A percentile compares a stretch with the other conserved stretches of the same genome.
Evolutionary conservation across 1,140 invertebrate genomes (phyloP).

Genomic region (Holcopasites calliopsidis): DNA sequence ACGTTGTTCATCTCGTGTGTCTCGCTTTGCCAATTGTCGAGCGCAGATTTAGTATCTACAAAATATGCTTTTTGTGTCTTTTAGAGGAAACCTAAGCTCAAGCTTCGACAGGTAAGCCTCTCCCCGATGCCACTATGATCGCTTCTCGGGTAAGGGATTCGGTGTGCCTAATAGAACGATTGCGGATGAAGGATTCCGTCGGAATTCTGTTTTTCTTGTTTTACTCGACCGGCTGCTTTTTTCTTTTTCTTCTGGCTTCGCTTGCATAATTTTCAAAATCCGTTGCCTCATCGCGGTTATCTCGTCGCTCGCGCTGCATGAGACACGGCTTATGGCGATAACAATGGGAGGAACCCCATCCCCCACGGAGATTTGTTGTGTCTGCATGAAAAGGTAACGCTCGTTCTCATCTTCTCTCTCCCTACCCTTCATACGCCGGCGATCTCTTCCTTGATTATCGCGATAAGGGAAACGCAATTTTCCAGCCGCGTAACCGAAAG

Average conservation of each 20-base stretch:
- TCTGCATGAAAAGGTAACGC: constrained; percentile 32
- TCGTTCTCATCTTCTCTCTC: background rate
- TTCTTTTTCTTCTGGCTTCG: constrained; percentile 27
- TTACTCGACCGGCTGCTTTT: background rate
- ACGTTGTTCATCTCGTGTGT: constrained; percentile 35
- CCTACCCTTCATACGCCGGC: too few relatives aligned
- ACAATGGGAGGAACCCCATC: constrained; percentile 2
- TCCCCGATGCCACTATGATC: constrained; percentile 34
- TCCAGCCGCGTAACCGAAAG: constrained; percentile 10
- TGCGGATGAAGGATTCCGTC: background rate
- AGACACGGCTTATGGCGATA: constrained; percentile 3
- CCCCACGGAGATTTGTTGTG: constrained; percentile 10
- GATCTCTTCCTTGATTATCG: background rate
- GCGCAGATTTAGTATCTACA: constrained; percentile 34
- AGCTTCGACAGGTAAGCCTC: constrained; percentile 73
- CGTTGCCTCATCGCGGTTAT: constrained; percentile 34
- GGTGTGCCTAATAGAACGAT: constrained; percentile 29
- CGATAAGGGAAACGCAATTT: background rate
- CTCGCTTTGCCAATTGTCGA: constrained; percentile 37
- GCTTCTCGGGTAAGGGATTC: constrained; percentile 46
- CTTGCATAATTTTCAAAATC: constrained; percentile 36
- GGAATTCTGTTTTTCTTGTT: constrained; percentile 29
- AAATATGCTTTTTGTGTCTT: constrained; percentile 67
- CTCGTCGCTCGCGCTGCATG: constrained; percentile 35
- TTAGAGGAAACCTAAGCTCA: constrained; percentile 72